phyloP scores from a whole-genome alignment of 2,797 vertebrate genomes.

The Pitangus sulphuratus region DNA sequence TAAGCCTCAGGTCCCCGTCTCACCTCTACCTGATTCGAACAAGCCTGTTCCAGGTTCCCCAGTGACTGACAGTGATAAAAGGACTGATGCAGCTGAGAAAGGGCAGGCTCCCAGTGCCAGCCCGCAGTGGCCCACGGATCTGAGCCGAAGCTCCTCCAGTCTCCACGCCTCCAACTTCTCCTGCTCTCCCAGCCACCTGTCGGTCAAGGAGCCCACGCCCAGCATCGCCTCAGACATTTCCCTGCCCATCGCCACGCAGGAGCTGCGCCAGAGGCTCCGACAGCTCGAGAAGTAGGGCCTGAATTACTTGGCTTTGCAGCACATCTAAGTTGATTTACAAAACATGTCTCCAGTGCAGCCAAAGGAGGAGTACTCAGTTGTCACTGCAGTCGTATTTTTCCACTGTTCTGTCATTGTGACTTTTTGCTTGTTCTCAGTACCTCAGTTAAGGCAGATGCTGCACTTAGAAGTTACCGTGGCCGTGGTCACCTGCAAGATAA shows the following conservation, averaged over 20 bases:
- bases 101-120: slow-evolving; percentile 62
- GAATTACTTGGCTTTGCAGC: neutral
- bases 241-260: slow-evolving; percentile 88
- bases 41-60: slow-evolving; percentile 71
- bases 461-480: neutral
- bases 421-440: neutral
- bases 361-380: neutral
- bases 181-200: slow-evolving; percentile 83
- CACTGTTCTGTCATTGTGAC: neutral
- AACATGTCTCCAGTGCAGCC: neutral
- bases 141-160: slow-evolving; percentile 83
- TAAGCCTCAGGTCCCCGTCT: slow-evolving; percentile 70
- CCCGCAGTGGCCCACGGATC: slow-evolving; percentile 76
- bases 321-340: neutral
- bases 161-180: slow-evolving; percentile 78
- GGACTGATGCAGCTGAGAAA: slow-evolving; percentile 67
- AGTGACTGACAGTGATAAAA: slow-evolving; percentile 61
- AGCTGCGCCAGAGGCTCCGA: slow-evolving; percentile 88
- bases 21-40: slow-evolving; percentile 52
- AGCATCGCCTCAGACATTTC: slow-evolving; percentile 97
- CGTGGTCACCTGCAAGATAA: neutral
- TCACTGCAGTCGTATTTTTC: neutral
- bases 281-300: slow-evolving; percentile 91
- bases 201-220: slow-evolving; percentile 92
- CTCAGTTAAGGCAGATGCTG: neutral